Percentiles rank a stretch among this genome's conserved stretches.
Evolutionary conservation across 2,888 invertebrate species (phyloP).

Genomic region (Carabus problematicus): DNA sequence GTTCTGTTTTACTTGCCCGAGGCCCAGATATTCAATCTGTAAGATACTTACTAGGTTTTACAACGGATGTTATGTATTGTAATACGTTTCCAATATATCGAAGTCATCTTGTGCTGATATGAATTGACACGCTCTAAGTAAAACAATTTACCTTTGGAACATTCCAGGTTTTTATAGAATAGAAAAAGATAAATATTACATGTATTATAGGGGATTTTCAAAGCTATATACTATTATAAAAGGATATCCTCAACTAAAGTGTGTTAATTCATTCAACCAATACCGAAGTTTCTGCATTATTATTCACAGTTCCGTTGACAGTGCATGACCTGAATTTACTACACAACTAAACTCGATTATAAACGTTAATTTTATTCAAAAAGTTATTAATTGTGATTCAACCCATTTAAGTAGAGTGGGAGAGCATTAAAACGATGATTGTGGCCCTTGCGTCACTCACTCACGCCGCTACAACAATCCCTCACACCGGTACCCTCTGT

Average conservation of each 20-base stretch:
- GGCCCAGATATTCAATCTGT: no score
- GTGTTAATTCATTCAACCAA: neutral
- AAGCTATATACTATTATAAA: neutral
- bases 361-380: conserved; percentile 4
- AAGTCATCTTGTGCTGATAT: no score
- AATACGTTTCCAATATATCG: no score
- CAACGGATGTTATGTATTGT: no score
- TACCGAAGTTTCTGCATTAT: neutral
- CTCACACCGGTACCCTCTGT: neutral
- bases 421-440: neutral
- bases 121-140: no score
- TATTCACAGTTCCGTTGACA: neutral
- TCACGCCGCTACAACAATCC: neutral
- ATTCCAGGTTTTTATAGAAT: no score
- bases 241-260: neutral
- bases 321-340: neutral
- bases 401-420: neutral
- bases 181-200: no score
- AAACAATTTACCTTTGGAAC: no score
- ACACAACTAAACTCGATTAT: neutral
- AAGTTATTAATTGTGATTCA: conserved; percentile 17
- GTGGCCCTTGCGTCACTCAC: neutral
- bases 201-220: no score
- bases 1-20: no score
- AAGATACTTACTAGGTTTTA: no score